A percentile compares a stretch with the other conserved stretches of the same genome.
Conservation (phyloP, 1,140 invertebrate species). For the Hypsibius dujardini region DNA sequence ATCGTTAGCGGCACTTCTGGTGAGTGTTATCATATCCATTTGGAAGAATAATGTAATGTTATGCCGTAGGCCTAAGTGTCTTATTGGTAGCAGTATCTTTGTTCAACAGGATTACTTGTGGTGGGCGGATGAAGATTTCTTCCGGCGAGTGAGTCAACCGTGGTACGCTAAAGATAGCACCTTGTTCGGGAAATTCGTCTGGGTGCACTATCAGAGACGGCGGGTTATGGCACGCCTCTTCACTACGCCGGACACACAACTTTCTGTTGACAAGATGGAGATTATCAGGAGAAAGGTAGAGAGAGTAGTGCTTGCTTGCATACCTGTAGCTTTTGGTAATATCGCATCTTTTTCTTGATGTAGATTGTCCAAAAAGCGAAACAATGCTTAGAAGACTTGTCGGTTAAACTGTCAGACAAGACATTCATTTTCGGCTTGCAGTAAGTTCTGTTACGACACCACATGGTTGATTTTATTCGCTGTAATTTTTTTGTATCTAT, state of each 20-base stretch:
- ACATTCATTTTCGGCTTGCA: constrained; percentile 1
- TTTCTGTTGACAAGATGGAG: no score
- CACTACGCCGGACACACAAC: not conserved
- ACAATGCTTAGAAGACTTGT: not conserved
- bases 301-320: not conserved
- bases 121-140: not conserved
- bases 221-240: not conserved
- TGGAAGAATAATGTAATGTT: not conserved
- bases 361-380: constrained; percentile 10
- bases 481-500: no score
- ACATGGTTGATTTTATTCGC: no score
- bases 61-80: not conserved
- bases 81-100: not conserved
- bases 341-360: not conserved
- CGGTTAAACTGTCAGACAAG: not conserved
- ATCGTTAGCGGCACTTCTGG: not conserved
- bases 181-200: not conserved
- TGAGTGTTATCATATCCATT: constrained; percentile 1
- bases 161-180: not conserved
- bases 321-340: not conserved
- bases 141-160: not conserved
- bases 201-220: not conserved
- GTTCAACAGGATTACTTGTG: not conserved
- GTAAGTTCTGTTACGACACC: no score
- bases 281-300: no score